Percentiles rank a stretch among this genome's conserved stretches.
phyloP scores from a whole-genome alignment of 1,140 invertebrate species.

The Olivierus martensii region DNA sequence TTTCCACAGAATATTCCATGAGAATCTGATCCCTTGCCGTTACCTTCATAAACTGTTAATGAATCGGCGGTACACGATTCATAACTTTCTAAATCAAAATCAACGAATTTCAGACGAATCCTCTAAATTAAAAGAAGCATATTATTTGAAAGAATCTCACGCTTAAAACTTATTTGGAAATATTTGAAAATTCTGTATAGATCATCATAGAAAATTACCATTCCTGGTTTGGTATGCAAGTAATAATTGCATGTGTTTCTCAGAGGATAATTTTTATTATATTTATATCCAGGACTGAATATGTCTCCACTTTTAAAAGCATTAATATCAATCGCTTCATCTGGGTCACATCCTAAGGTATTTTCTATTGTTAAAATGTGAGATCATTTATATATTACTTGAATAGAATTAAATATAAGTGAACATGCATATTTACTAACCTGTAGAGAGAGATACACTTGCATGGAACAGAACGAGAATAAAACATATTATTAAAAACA shows the following conservation, averaged over 20 bases:
- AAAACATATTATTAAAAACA: too few relatives aligned
- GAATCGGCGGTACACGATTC: conserved; percentile 1
- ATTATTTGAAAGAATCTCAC: too few relatives aligned
- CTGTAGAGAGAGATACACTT: too few relatives aligned
- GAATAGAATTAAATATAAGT: too few relatives aligned
- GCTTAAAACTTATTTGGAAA: too few relatives aligned
- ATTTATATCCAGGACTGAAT: conserved; percentile 9
- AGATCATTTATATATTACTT: too few relatives aligned
- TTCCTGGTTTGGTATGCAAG: neutral
- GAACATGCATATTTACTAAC: too few relatives aligned
- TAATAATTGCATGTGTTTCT: neutral
- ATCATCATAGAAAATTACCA: neutral
- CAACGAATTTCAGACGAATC: neutral
- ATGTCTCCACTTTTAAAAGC: neutral
- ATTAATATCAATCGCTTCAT: too few relatives aligned
- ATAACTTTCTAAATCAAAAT: conserved; percentile 4
- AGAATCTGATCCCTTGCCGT: neutral
- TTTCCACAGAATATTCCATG: conserved; percentile 7
- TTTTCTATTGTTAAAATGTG: too few relatives aligned
- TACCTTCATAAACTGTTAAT: neutral
- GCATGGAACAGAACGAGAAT: too few relatives aligned
- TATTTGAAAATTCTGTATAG: neutral
- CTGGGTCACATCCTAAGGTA: too few relatives aligned
- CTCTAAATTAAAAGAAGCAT: neutral
- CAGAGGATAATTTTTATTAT: neutral